Conservation (phyloP, 1,140 invertebrate genomes). For the Dolichoris vasculosae region DNA sequence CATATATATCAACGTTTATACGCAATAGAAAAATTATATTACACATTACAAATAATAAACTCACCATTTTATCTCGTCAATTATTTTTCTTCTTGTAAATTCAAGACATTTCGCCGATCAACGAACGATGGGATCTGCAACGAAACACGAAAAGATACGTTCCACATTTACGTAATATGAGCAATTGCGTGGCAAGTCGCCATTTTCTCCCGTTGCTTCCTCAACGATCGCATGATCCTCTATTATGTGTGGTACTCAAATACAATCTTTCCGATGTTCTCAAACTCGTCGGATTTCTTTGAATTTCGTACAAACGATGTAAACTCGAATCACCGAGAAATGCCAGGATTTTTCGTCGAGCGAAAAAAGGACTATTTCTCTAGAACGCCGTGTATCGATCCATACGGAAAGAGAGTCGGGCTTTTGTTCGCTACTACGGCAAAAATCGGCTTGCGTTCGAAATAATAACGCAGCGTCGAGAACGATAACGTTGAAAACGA, state of each 20-base stretch:
- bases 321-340: constrained; percentile 5
- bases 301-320: too few species aligned
- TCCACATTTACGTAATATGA: constrained; percentile 48
- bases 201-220: constrained; percentile 42
- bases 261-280: constrained; percentile 2
- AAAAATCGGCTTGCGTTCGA: too few species aligned
- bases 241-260: neutral
- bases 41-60: constrained; percentile 50
- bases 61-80: constrained; percentile 45
- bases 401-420: constrained; percentile 28
- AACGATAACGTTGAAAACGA: too few species aligned
- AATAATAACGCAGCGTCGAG: too few species aligned
- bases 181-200: constrained; percentile 39
- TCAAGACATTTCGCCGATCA: constrained; percentile 45
- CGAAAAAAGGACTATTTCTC: neutral
- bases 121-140: constrained; percentile 42
- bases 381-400: constrained; percentile 37
- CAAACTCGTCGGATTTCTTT: constrained; percentile 21
- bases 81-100: constrained; percentile 31
- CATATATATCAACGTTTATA: constrained; percentile 11
- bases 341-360: neutral
- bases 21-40: constrained; percentile 27
- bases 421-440: too few species aligned
- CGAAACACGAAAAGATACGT: constrained; percentile 36
- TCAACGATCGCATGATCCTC: constrained; percentile 36